Base-by-base conservation (phyloP, 2,797 vertebrate genomes). In the Labeo calbasu region DNA sequence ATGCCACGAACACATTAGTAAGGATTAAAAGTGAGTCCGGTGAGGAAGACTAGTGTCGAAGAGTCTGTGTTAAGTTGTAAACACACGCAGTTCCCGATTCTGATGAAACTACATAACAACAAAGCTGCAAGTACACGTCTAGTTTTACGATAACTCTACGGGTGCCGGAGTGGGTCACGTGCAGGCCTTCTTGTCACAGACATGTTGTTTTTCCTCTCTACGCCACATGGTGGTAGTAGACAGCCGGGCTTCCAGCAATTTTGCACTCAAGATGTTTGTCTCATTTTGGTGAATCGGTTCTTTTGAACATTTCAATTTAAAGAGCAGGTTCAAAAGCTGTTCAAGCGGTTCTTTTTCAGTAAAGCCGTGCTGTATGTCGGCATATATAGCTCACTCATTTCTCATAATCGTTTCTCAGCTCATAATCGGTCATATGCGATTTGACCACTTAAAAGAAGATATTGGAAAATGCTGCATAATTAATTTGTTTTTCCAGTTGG, bases 41-140 rank as follows among this genome's bases (percentile, higher is more conserved):
- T 43, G 86, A 59, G 65, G 71, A 9, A 8, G 17, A 8, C 13
- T 69, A 10, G 21, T 2, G 14, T 51, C 14, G 46, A 2, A 7
- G 13, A 59, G 5, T 25, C 5, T 86, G 85, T 19, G 46, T 15
- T 40, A 1, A 19, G 43, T 28, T 81, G 55, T 83, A 77, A 81
- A 70, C 71, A 66, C 23, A 2, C 55, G 59, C 79, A 82, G 82
- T 85, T 77, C 77, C 55, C 11, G 61, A 25, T 13, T 57, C 63
- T 78, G 32, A 75, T 57, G 55, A n/a, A 28, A 77, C 80, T 89
- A 89, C 88, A 89, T 28, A 14, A 71, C 75, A 63, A 82, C 59
- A 84, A 65, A 13, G 36, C 36, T 8, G 13, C 15, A 93, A 69
- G 91, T 92, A 94, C 95, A 96, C 95, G 95, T 96, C 92, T 85